Evolutionary conservation across 2,888 invertebrate genomes (phyloP).

Genomic region (Horisme vitalbata): DNA sequence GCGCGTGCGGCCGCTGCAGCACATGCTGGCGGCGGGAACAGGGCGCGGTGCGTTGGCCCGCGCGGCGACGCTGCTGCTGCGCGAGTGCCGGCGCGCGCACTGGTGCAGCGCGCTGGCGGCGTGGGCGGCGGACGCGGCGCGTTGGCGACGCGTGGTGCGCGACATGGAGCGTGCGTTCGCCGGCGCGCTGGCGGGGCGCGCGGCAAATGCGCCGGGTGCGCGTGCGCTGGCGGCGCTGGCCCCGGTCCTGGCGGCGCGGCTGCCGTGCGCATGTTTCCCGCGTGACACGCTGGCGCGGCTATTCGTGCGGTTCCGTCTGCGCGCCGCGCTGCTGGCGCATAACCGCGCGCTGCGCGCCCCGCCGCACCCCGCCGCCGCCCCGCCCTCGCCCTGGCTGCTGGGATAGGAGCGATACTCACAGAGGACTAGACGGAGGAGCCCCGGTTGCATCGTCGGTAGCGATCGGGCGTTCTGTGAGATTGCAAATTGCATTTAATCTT

Average conservation of each 20-base stretch:
- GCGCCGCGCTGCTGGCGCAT: constrained; percentile 15
- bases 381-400: too few relatives aligned
- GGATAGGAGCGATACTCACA: constrained; percentile 4
- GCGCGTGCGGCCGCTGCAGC: constrained; percentile 11
- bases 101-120: constrained; percentile 3
- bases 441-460: too few relatives aligned
- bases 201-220: constrained; percentile 6
- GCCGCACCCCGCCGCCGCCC: neutral
- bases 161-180: constrained; percentile 7
- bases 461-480: too few relatives aligned
- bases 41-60: neutral
- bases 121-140: constrained; percentile 3
- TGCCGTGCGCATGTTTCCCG: constrained; percentile 23
- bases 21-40: constrained; percentile 3
- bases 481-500: constrained; percentile 1
- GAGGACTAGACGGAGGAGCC: neutral
- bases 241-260: neutral
- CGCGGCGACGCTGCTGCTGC: constrained; percentile 5
- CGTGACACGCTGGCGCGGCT: constrained; percentile 18
- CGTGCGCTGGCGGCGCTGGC: constrained; percentile 12
- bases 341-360: constrained; percentile 5
- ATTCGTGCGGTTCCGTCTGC: constrained; percentile 18
- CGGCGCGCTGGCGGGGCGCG: neutral
- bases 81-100: constrained; percentile 14
- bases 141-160: neutral